Percentiles rank a stretch among this genome's conserved stretches.
phyloP scores from a whole-genome alignment of 2,888 invertebrate genomes.

The Leucophenga montana region DNA sequence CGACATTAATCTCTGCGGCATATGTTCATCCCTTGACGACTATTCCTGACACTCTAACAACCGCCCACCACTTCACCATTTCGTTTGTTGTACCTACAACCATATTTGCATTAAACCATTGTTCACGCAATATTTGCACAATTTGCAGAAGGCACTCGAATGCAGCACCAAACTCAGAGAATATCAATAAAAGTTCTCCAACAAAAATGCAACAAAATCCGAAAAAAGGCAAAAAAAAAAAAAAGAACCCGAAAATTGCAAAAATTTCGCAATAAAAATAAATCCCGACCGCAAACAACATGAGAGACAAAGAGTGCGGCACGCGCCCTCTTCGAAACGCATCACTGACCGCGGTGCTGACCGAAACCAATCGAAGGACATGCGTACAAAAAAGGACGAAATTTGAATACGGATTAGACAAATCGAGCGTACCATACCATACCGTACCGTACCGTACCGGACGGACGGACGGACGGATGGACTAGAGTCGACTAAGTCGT shows the following conservation, averaged over 20 bases:
- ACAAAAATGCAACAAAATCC: background rate
- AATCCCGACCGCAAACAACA: conserved; percentile 61
- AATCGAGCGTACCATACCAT: conserved; percentile 63
- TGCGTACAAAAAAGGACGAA: conserved; percentile 34
- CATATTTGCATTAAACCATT: no score
- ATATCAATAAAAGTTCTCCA: no score
- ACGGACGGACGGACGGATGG: no score
- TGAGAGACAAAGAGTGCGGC: conserved; percentile 47
- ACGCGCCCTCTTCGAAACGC: conserved; percentile 20
- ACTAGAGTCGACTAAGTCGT: conserved; percentile 20
- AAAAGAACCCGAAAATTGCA: background rate
- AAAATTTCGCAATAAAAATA: conserved; percentile 54
- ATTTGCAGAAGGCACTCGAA: no score
- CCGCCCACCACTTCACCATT: no score
- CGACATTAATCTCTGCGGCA: no score
- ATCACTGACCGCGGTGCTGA: conserved; percentile 20
- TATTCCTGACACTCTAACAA: no score
- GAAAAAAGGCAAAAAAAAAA: background rate
- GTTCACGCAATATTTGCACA: no score
- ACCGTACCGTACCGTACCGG: no score
- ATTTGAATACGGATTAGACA: conserved; percentile 66
- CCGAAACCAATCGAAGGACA: conserved; percentile 4
- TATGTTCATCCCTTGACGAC: no score
- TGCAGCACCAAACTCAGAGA: background rate
- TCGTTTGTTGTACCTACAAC: no score